phyloP scores from a whole-genome alignment of 2,113 vertebrate species.

The Aldabrachelys gigantea region DNA sequence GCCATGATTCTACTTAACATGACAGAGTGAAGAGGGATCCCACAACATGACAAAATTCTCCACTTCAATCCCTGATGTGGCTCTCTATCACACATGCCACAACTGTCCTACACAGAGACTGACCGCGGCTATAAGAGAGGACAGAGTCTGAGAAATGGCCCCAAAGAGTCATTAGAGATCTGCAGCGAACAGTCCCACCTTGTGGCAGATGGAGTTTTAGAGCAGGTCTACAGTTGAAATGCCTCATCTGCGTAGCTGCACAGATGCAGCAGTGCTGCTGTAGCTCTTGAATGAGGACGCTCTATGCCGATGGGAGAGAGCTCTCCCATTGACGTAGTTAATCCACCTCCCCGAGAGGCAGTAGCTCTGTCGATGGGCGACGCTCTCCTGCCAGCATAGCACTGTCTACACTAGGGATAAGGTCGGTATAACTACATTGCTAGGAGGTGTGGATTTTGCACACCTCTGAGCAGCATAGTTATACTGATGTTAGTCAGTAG shows the following conservation, averaged over 20 bases:
- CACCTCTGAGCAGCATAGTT: neutral
- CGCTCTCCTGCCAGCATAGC: neutral
- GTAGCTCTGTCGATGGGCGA: too few species aligned
- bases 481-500: neutral
- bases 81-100: neutral
- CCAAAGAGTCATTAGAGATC: too few species aligned
- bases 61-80: neutral
- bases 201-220: too few species aligned
- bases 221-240: too few species aligned
- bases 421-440: neutral
- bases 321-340: too few species aligned
- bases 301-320: too few species aligned
- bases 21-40: neutral
- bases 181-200: too few species aligned
- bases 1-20: neutral
- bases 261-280: too few species aligned
- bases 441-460: neutral
- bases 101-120: neutral
- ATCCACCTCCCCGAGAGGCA: too few species aligned
- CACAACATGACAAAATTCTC: neutral
- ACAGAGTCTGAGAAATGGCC: neutral
- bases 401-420: neutral
- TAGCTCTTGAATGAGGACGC: too few species aligned
- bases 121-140: neutral
- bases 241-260: too few species aligned